A percentile compares a stretch with the other conserved stretches of the same genome.
phyloP scores from a whole-genome alignment of 2,888 invertebrate genomes.

The Cylindroiulus punctatus region DNA sequence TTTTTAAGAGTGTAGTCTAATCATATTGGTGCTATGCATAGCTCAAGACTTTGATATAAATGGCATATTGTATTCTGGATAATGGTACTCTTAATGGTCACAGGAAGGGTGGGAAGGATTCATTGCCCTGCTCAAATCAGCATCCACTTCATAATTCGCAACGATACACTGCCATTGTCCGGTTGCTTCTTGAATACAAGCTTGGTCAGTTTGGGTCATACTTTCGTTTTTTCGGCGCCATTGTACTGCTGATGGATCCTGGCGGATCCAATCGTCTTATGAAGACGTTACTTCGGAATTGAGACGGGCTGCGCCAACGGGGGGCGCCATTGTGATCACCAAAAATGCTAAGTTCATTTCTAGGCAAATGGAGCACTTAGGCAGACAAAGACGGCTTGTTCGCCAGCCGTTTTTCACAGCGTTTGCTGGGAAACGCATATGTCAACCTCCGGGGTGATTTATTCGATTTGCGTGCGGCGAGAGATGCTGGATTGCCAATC shows the following conservation, averaged over 20 bases:
- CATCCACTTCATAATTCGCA: too few relatives aligned
- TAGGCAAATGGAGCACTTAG: neutral
- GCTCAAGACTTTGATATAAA: too few relatives aligned
- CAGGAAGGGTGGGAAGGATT: too few relatives aligned
- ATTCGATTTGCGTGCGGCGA: constrained; percentile 34
- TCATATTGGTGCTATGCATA: too few relatives aligned
- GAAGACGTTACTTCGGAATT: neutral
- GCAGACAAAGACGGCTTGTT: neutral
- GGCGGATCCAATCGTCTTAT: neutral
- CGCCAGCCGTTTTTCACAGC: neutral
- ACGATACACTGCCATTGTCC: too few relatives aligned
- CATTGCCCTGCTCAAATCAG: too few relatives aligned
- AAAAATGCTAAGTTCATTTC: constrained; percentile 33
- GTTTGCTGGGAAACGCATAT: constrained; percentile 4
- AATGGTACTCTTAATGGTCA: too few relatives aligned
- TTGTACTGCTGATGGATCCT: neutral
- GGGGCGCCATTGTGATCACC: neutral
- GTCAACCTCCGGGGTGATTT: constrained; percentile 22
- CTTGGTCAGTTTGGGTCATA: neutral
- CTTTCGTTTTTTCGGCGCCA: neutral
- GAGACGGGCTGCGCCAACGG: neutral
- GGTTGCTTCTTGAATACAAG: neutral
- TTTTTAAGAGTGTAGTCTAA: too few relatives aligned
- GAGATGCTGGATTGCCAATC: constrained; percentile 34
- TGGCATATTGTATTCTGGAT: too few relatives aligned